Evolutionary conservation across 1,140 invertebrate species (phyloP), one percentile per base, ranked within the genome.

Genomic region (Aphelenchoides fujianensis): DNA sequence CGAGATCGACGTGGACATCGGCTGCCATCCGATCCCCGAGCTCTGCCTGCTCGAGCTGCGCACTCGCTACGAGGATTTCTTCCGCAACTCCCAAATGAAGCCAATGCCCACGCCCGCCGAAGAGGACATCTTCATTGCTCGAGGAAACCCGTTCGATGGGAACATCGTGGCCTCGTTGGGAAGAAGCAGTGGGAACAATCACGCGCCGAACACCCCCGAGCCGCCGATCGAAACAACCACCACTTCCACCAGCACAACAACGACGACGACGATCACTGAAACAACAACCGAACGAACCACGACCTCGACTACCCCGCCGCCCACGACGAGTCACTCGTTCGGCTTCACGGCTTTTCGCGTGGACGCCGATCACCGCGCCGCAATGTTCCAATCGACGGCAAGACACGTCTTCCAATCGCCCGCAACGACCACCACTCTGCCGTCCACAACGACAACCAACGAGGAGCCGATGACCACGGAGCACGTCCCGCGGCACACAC

Each of bases 11-110:
- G 74, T 78, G 5, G 76, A 79, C 27, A 78, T 78, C 66, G 78
- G 79, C 35, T 78, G 76, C 54, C 73, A 78, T 71, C 75, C 79
- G 52, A 68, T 77, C 19, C 75, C 75, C 5, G 75, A 77, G 19
- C 68, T 77, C 28, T 77, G 75, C 27, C n/a, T 77, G 3, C 32
- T 77, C 2, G 75, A 77, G 64, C 27, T 77, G 30, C 63, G 63
- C 27, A 77, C 41, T 19, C 61, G 70, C 27, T 77, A 77, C 30
- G 75, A 72, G 12, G 75, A 77, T 9, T 79, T 77, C 32, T 77
- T 35, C 52, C 30, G 54, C 31, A 32, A 19, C 34, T 5, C 5
- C 7, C 55, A 59, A 19, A n/a, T 48, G 28, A 66, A 30, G 31
- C 59, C 59, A 31, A 61, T n/a, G 16, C 27, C 27, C 27, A 0